Percentiles rank a stretch among this genome's conserved stretches.
phyloP scores from a whole-genome alignment of 2,797 vertebrate genomes.

The Pseudopleuronectes americanus region DNA sequence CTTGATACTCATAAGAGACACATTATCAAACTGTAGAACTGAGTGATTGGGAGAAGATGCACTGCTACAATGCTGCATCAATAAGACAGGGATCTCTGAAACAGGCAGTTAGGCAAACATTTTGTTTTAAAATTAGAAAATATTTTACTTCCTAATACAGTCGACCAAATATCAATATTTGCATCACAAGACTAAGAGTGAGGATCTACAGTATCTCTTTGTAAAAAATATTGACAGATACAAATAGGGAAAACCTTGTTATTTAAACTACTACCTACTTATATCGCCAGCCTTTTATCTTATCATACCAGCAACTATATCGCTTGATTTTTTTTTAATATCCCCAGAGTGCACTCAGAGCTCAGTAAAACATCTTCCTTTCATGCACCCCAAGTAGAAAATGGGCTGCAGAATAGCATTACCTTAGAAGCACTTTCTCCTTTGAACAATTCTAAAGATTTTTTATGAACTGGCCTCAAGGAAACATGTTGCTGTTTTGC shows the following conservation, averaged over 20 bases:
- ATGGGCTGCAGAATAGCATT: constrained; percentile 4
- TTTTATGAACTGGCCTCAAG: background rate
- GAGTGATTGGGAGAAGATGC: background rate
- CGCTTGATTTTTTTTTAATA: constrained; percentile 3
- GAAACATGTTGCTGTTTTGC: constrained; percentile 12
- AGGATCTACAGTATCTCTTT: background rate
- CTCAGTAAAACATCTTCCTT: constrained; percentile 9
- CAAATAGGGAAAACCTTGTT: background rate
- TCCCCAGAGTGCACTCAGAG: constrained; percentile 3
- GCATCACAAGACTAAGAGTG: background rate
- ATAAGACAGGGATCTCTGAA: too few relatives aligned
- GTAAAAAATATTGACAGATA: background rate
- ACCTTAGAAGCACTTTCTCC: constrained; percentile 13
- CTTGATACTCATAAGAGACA: constrained; percentile 8
- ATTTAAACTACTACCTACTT: constrained; percentile 1
- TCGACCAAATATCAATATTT: too few relatives aligned
- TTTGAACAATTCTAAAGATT: constrained; percentile 1
- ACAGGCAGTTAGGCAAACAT: too few relatives aligned
- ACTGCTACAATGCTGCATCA: background rate
- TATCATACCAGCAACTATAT: background rate
- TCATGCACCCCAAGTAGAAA: constrained; percentile 1
- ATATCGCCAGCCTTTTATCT: background rate
- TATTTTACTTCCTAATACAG: too few relatives aligned
- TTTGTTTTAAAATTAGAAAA: too few relatives aligned
- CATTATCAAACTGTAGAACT: background rate